Evolutionary conservation across 92 coral and sea anemone genomes (phyloP).

Genomic region (Ricordea florida): DNA sequence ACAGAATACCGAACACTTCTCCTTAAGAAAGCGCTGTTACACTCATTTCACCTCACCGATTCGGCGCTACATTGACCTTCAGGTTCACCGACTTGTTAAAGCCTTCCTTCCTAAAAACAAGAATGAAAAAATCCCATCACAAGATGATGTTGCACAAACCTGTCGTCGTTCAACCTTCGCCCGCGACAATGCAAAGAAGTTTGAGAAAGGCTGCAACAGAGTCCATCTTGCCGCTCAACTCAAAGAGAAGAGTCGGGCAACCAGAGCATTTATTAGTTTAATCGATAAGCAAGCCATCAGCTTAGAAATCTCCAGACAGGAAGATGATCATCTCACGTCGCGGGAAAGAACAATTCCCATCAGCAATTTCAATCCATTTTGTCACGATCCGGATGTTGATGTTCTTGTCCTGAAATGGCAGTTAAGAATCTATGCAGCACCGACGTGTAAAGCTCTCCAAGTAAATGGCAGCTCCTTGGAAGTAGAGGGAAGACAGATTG

Average conservation of each 20-base stretch:
- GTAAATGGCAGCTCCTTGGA: too few relatives aligned
- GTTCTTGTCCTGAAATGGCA: constrained; percentile 51
- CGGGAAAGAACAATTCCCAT: constrained; percentile 51
- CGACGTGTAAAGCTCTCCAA: too few relatives aligned
- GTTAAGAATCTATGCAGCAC: constrained; percentile 54
- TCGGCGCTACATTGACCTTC: constrained; percentile 87
- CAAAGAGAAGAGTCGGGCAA: constrained; percentile 39
- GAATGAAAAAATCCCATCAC: neutral
- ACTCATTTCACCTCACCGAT: constrained; percentile 89
- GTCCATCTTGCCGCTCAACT: constrained; percentile 55
- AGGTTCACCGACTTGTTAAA: constrained; percentile 78
- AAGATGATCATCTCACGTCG: constrained; percentile 37
- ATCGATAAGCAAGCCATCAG: constrained; percentile 34
- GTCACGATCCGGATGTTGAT: neutral
- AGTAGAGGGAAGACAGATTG: too few relatives aligned
- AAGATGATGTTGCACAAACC: constrained; percentile 61
- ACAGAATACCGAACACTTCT: neutral
- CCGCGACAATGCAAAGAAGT: constrained; percentile 59
- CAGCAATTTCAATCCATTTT: constrained; percentile 60
- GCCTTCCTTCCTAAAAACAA: neutral
- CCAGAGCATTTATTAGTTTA: constrained; percentile 47
- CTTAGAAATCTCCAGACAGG: constrained; percentile 31
- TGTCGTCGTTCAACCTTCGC: constrained; percentile 85
- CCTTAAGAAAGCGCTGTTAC: neutral
- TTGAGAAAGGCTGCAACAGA: constrained; percentile 65